Conservation (phyloP, 2,888 invertebrate genomes). For the Oscheius sp. region DNA sequence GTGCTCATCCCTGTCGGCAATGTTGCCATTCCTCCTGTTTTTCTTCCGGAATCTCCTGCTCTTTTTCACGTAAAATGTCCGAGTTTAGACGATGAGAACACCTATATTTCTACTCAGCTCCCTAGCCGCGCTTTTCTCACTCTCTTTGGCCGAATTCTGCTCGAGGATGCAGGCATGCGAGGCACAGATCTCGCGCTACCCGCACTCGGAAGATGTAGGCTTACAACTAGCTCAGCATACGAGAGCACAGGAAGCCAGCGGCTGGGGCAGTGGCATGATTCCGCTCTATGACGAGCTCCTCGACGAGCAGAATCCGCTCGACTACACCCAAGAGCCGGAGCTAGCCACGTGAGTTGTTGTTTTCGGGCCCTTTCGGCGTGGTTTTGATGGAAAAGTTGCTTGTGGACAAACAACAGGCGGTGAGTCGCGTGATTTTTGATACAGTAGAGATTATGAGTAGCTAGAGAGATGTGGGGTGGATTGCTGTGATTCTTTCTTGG, state of each 20-base stretch:
- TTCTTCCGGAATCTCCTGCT: no score
- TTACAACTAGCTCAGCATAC: constrained; percentile 18
- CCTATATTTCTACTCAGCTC: constrained; percentile 13
- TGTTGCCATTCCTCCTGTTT: no score
- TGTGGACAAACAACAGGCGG: constrained; percentile 6
- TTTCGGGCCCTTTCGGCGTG: background rate
- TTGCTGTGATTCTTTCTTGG: background rate
- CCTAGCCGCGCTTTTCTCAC: background rate
- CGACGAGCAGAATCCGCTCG: constrained; percentile 29
- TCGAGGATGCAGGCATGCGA: constrained; percentile 25
- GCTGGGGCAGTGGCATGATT: constrained; percentile 36
- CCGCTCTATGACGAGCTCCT: constrained; percentile 36
- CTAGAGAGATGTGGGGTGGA: background rate
- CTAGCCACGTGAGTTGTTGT: constrained; percentile 25
- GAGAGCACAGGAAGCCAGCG: constrained; percentile 27
- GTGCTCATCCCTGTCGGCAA: background rate
- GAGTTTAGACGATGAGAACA: background rate
- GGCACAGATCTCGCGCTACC: constrained; percentile 25
- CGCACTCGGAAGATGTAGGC: constrained; percentile 30
- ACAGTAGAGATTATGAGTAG: background rate
- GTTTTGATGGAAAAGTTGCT: background rate
- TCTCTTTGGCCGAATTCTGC: constrained; percentile 7
- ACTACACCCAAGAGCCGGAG: constrained; percentile 24
- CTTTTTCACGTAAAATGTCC: no score
- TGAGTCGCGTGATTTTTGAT: background rate